Conservation (phyloP, 2,113 vertebrate genomes). For the Grus americana region DNA sequence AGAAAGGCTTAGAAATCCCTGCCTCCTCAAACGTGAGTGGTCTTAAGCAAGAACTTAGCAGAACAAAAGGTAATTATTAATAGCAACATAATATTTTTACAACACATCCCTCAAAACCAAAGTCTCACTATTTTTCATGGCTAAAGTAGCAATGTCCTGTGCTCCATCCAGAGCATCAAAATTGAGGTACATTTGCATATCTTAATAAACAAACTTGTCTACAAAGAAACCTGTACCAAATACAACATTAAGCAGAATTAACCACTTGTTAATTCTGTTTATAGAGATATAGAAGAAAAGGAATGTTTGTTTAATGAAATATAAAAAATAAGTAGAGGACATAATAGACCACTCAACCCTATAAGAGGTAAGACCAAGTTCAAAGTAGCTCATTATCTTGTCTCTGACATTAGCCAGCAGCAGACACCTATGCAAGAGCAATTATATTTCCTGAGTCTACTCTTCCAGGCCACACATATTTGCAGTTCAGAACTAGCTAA, state of each 20-base stretch:
- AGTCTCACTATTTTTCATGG: not conserved
- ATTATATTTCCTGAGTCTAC: not conserved
- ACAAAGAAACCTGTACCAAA: not conserved
- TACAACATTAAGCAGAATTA: not conserved
- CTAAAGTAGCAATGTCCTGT: not conserved
- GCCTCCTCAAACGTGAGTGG: not conserved
- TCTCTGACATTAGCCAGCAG: not conserved
- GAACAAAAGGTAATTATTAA: not conserved
- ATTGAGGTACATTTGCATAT: not conserved
- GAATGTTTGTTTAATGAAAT: not conserved
- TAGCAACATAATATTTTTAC: not conserved
- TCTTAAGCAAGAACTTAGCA: not conserved
- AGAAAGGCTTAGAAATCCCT: not conserved
- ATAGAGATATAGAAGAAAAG: not conserved
- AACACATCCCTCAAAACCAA: not conserved
- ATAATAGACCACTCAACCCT: not conserved
- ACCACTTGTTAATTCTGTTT: not conserved
- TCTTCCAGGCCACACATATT: not conserved
- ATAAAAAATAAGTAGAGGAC: not conserved
- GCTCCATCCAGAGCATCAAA: not conserved
- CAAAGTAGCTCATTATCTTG: not conserved
- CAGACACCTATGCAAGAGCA: not conserved
- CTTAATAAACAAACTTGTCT: not conserved
- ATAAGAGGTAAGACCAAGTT: not conserved
- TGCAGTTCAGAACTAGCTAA: not conserved